A percentile compares a stretch with the other conserved stretches of the same genome.
Evolutionary conservation across 1,140 invertebrate species (phyloP).

Genomic region (Tenebrio molitor): DNA sequence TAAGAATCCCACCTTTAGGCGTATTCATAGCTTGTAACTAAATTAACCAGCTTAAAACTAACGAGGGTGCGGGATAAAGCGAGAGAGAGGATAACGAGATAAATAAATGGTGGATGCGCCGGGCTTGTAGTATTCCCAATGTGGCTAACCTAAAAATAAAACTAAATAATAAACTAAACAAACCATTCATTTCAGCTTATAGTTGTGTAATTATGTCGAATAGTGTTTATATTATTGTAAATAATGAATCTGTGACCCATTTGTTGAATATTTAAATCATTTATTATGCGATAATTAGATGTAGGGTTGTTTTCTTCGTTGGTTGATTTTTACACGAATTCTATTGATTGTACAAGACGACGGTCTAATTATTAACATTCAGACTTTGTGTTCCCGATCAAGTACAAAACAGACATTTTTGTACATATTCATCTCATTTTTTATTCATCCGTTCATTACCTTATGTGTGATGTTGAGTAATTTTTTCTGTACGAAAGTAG

Average conservation of each 20-base stretch:
- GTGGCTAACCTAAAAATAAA: neutral
- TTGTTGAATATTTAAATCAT: conserved; percentile 17
- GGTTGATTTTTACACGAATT: conserved; percentile 13
- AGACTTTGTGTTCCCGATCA: conserved; percentile 19
- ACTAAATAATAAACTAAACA: too few species aligned
- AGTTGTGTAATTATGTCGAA: conserved; percentile 25
- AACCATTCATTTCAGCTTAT: conserved; percentile 20
- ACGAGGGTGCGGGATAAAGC: too few species aligned
- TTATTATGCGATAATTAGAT: conserved; percentile 7
- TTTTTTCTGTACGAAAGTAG: conserved; percentile 42
- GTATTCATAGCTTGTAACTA: neutral
- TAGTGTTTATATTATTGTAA: conserved; percentile 27
- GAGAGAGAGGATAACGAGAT: neutral
- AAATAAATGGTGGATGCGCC: conserved; percentile 20
- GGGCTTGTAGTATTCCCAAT: conserved; percentile 15
- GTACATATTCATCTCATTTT: neutral
- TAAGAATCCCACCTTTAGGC: conserved; percentile 1
- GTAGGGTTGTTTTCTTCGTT: neutral
- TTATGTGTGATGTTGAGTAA: conserved; percentile 39
- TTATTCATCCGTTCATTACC: neutral
- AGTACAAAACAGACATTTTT: conserved; percentile 25
- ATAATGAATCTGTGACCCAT: conserved; percentile 11
- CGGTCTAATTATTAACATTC: conserved; percentile 11
- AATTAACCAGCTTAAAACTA: neutral
- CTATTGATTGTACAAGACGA: conserved; percentile 10